Evolutionary conservation across 2,888 invertebrate genomes (phyloP).

Genomic region (Thecophora atra): DNA sequence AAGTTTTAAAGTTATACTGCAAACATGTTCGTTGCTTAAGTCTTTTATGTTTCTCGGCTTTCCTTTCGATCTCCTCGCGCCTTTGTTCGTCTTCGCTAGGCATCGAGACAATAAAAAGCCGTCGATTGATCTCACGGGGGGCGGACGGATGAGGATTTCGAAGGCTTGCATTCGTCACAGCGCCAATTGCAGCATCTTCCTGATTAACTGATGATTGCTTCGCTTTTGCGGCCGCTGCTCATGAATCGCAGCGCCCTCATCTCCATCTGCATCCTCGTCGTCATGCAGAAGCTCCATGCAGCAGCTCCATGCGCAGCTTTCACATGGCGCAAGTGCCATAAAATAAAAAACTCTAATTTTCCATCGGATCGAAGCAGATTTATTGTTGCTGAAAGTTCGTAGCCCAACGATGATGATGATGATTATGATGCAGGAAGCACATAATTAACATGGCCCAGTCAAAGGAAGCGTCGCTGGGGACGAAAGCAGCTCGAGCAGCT

Average conservation of each 20-base stretch:
- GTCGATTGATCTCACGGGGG: too few relatives aligned
- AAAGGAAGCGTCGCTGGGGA: background rate
- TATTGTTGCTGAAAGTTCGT: background rate
- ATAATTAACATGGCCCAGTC: constrained; percentile 14
- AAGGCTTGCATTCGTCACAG: constrained; percentile 5
- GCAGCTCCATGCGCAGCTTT: background rate
- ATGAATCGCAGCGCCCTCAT: background rate
- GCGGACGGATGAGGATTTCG: too few relatives aligned
- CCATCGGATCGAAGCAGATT: constrained; percentile 25
- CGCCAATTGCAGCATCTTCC: background rate
- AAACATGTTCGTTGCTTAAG: constrained; percentile 22
- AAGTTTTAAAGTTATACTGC: background rate
- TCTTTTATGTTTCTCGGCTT: background rate
- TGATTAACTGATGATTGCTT: background rate
- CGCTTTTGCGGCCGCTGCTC: background rate
- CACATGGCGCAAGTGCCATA: constrained; percentile 6
- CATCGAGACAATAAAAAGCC: background rate
- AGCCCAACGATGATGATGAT: background rate
- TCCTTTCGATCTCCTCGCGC: too few relatives aligned
- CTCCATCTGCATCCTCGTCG: background rate
- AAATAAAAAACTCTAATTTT: constrained; percentile 16
- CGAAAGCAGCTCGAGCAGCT: too few relatives aligned
- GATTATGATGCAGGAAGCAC: constrained; percentile 26
- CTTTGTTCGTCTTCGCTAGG: background rate
- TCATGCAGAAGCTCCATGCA: background rate